Evolutionary conservation across 2,113 vertebrate genomes (phyloP), one percentile per base, ranked within the genome.

Genomic region (Scolopax mira): DNA sequence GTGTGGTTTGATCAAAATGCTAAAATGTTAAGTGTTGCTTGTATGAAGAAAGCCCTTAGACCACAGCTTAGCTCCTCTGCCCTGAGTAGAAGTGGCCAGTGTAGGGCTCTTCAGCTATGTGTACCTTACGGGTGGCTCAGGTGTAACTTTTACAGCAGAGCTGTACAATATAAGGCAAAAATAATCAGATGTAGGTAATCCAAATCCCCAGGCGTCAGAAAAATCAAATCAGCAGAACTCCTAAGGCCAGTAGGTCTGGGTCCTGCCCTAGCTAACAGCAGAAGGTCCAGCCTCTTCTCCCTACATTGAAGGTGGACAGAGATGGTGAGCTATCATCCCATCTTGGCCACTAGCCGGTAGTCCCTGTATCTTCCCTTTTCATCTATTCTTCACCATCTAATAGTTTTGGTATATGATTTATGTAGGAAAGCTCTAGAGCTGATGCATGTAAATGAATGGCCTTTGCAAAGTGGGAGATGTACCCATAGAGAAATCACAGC

Each of bases 181-280:
- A 72, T 80, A 39, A 65, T 92, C 54, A 37, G 75, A 44, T 52
- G 7, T 13, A 77, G 67, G 41, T 91, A 80, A 92, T 81, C n/a
- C 69, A 92, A 58, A 86, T 84, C 57, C 49, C 41, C 41, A 15
- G 14, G 54, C 73, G 18, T 25, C 41, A 41, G 54, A 77, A 41
- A 55, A 88, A 57, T 88, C 58, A 89, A 86, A 33, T 42, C 69
- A 49, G 51, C 35, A 58, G 67, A 90, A 33, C 69, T 86, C 35
- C 79, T 79, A 54, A 90, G 49, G 66, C 54, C 72, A 51, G 35
- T n/a, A 65, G 44, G 22, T 67, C 35, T 82, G 35, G 9, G 11
- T 48, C 54, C 49, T 86, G 52, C 77, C 30, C 35, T 31, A 51
- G 62, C 35, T 35, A 39, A 18, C 28, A 67, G 62, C 33, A 72